Evolutionary conservation across 2,888 invertebrate genomes (phyloP).

Genomic region (Malacosoma neustria): DNA sequence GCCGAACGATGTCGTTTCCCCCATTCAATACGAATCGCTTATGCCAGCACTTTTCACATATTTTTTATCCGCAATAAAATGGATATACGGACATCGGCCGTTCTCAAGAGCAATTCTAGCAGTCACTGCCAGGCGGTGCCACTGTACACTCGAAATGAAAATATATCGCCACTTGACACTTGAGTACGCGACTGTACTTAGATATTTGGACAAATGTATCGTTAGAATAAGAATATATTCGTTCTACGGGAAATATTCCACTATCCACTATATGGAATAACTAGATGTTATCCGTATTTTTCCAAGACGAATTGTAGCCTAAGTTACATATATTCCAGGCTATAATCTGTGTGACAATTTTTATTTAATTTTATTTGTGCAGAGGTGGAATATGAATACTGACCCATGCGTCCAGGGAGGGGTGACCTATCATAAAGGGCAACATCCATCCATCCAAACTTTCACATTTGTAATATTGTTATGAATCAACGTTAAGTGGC

Average conservation of each 20-base stretch:
- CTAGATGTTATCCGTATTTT: no score
- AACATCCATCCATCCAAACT: no score
- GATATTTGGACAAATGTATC: neutral
- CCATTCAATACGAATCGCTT: constrained; percentile 35
- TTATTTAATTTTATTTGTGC: no score
- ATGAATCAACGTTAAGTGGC: no score
- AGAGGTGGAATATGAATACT: no score
- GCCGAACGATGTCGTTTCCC: neutral
- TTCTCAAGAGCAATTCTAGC: constrained; percentile 46
- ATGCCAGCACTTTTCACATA: constrained; percentile 20
- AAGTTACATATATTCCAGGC: no score
- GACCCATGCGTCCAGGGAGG: no score
- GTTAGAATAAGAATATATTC: neutral
- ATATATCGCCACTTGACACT: constrained; percentile 46
- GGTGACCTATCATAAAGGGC: no score
- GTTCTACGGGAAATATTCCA: neutral
- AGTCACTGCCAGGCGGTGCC: constrained; percentile 55
- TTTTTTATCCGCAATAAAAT: constrained; percentile 45
- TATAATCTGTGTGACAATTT: no score
- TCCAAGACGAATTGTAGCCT: no score
- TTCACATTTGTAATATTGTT: no score
- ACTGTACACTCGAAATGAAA: constrained; percentile 37
- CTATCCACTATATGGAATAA: no score
- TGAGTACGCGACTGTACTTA: constrained; percentile 26
- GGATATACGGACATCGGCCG: constrained; percentile 26